phyloP scores from a whole-genome alignment of 2,888 invertebrate species.

The Tridacna gigas region DNA sequence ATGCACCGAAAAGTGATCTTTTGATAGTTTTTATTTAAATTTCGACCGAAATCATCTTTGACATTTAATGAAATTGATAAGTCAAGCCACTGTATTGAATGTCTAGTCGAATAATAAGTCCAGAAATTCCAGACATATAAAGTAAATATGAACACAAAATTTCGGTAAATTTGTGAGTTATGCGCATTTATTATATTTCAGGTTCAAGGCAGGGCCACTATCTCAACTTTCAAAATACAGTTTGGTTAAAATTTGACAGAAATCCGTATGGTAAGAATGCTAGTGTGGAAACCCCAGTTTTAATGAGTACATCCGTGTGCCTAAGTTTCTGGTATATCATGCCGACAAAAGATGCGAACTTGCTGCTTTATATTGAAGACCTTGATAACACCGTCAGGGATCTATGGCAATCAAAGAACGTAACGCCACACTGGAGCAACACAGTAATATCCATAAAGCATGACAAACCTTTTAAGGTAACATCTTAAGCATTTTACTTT shows the following conservation, averaged over 20 bases:
- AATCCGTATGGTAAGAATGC: slow-evolving; percentile 23
- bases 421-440: not conserved
- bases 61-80: too few species aligned
- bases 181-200: slow-evolving; percentile 16
- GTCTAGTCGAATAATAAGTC: too few species aligned
- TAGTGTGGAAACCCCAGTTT: slow-evolving; percentile 39
- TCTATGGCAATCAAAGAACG: not conserved
- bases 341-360: slow-evolving; percentile 37
- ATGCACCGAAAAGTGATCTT: too few species aligned
- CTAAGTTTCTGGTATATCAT: slow-evolving; percentile 56
- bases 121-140: too few species aligned
- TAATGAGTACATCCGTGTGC: slow-evolving; percentile 25
- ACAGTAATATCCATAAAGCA: not conserved
- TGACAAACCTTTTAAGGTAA: slow-evolving; percentile 5
- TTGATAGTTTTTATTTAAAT: too few species aligned
- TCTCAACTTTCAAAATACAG: slow-evolving; percentile 35
- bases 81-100: too few species aligned
- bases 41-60: too few species aligned
- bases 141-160: too few species aligned
- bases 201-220: slow-evolving; percentile 32
- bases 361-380: slow-evolving; percentile 36
- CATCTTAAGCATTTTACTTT: not conserved
- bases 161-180: too few species aligned
- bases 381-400: not conserved
- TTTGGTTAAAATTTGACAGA: not conserved